A percentile compares a stretch with the other conserved stretches of the same genome.
These are phyloP conservation scores for Meiosimyza decipiens DNA, from an alignment of 2,888 invertebrate genomes.

Conservation along the genomic window DNA sequence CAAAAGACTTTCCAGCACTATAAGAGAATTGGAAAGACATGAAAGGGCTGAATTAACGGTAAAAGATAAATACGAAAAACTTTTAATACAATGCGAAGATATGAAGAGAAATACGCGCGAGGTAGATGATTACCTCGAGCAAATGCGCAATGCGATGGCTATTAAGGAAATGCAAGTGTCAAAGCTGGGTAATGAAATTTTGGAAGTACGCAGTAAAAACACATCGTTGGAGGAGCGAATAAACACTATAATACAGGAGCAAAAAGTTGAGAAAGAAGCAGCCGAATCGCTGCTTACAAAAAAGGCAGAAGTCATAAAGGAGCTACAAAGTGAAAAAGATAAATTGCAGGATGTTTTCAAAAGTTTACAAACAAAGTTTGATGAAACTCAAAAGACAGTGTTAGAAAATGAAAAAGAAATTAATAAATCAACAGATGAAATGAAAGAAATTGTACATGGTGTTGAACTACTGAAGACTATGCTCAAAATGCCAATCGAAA, in stretches of 20 bases:
- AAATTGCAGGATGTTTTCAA: constrained; percentile 13
- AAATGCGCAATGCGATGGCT: constrained; percentile 40
- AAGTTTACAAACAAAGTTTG: neutral
- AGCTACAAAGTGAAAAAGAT: constrained; percentile 23
- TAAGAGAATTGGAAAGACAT: constrained; percentile 31
- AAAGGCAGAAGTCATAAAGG: constrained; percentile 31
- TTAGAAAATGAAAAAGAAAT: constrained; percentile 1
- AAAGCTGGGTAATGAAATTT: constrained; percentile 42
- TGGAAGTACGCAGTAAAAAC: constrained; percentile 40
- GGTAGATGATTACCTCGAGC: constrained; percentile 41
- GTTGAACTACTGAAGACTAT: neutral
- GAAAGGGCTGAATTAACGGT: constrained; percentile 39
- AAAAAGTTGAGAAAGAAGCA: constrained; percentile 39
- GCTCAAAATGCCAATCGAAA: neutral
- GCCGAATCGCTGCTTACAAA: constrained; percentile 29
- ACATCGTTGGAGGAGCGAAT: constrained; percentile 42
- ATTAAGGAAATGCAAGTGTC: constrained; percentile 45
- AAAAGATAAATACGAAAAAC: constrained; percentile 45
- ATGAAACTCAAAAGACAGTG: neutral
- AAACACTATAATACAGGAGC: constrained; percentile 34
- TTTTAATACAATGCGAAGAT: constrained; percentile 43
- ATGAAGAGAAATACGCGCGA: constrained; percentile 40
- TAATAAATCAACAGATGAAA: neutral
- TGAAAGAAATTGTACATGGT: neutral
- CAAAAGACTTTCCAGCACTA: constrained; percentile 31